Evolutionary conservation across 1,140 invertebrate genomes (phyloP), one percentile per base, ranked within the genome.

Genomic region (Ips typographus): DNA sequence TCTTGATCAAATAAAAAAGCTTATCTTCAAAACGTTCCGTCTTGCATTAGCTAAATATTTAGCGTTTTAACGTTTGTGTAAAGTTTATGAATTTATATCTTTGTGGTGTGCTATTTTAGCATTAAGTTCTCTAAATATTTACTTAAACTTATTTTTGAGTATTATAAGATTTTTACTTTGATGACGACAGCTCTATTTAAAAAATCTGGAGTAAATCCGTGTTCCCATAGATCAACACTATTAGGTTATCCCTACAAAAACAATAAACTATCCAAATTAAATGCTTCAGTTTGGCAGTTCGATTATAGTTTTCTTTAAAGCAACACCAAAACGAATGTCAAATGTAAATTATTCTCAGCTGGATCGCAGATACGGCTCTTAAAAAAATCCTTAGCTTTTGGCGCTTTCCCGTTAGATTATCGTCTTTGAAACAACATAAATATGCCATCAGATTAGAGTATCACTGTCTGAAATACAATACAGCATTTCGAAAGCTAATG

Each of bases 81-180:
- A 63, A 63, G 39, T 52, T 52, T 51, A 63, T 52, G 61, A 63
- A 52, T 63, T 63, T 63, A 51, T 52, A 36, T 40, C 61, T 63
- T 63, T 63, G 61, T 63, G 43, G 44, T 63, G 44, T 52, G 61
- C 47, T 63, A 63, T 63, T 63, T 63, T 63, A 63, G 61, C 61
- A 40, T 38, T 44, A 40, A 43, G 3, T 63, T 60, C 40, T 52
- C 37, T 63, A 63, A 63, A 63, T 63, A 63, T 63, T 63, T 63
- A 52, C 40, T 51, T 63, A 52, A 63, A 7, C 40, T 40, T 39
- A 5, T 40, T 52, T 52, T 52, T 39, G 61, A 39, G 38, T 51
- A 51, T 63, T 63, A 63, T 52, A 63, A 49, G 61, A 63, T 63
- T 63, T 63, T 51, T 52, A 38, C 22, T 22, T 22, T 22, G 22